These are phyloP conservation scores for Epizoanthus scotinus DNA, from an alignment of 92 coral and sea anemone genomes.

Conservation along the genomic window DNA sequence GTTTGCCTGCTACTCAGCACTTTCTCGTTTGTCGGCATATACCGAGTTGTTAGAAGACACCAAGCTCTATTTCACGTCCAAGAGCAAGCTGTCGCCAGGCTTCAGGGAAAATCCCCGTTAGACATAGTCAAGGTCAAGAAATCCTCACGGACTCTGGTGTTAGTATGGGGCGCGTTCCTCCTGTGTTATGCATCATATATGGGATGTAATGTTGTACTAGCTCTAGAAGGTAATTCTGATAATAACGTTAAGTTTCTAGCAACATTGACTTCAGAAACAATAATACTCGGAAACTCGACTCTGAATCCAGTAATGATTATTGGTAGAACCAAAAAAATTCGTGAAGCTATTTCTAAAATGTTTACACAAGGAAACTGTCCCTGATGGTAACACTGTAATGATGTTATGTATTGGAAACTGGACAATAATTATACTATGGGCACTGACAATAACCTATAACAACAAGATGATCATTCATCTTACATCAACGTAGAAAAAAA, in stretches of 20 bases:
- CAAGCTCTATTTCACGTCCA: constrained; percentile 7
- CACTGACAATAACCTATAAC: no score
- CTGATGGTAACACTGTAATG: no score
- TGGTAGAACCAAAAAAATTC: not conserved
- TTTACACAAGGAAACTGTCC: not conserved
- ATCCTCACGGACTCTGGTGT: not conserved
- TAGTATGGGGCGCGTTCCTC: not conserved
- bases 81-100: constrained; percentile 6
- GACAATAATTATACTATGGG: no score
- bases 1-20: no score
- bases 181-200: not conserved
- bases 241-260: not conserved
- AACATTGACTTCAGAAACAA: not conserved
- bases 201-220: not conserved
- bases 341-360: not conserved
- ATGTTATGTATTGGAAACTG: no score
- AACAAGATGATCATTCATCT: no score
- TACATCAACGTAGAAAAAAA: no score
- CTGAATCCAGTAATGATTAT: not conserved
- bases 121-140: not conserved
- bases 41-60: constrained; percentile 22
- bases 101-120: not conserved
- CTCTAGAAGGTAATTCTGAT: not conserved
- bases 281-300: not conserved
- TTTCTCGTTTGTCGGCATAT: not conserved